Percentiles rank a stretch among this genome's conserved stretches.
These are phyloP conservation scores for Coelinius sp. DNA, from an alignment of 2,888 invertebrate species.

Conservation along the genomic window DNA sequence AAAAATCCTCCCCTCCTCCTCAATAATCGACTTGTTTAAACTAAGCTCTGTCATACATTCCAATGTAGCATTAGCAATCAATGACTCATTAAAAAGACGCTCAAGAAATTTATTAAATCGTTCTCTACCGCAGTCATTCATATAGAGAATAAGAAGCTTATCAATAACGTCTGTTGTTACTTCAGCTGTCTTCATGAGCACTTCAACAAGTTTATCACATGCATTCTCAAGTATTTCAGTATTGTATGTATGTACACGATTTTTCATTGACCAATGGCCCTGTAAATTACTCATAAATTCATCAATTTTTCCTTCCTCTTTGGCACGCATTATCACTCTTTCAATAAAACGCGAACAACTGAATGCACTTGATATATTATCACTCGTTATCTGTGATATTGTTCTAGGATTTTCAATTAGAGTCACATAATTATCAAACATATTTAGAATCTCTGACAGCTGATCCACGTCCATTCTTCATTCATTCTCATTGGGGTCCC, in stretches of 20 bases:
- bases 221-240: conserved; percentile 66
- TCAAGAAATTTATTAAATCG: conserved; percentile 68
- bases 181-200: conserved; percentile 66
- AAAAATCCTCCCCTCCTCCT: conserved; percentile 57
- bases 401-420: conserved; percentile 72
- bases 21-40: conserved; percentile 50
- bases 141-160: conserved; percentile 70
- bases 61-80: conserved; percentile 55
- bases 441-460: conserved; percentile 72
- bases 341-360: conserved; percentile 74
- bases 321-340: conserved; percentile 71
- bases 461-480: conserved; percentile 62
- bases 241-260: conserved; percentile 54
- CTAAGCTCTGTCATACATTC: conserved; percentile 54
- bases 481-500: conserved; percentile 18
- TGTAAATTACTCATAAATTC: conserved; percentile 70
- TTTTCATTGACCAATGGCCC: conserved; percentile 67
- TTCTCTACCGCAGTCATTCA: conserved; percentile 65
- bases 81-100: conserved; percentile 50
- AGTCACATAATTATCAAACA: conserved; percentile 73
- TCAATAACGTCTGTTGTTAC: conserved; percentile 66
- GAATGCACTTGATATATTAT: conserved; percentile 74
- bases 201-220: conserved; percentile 71
- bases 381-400: conserved; percentile 71
- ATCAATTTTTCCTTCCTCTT: conserved; percentile 64